Percentiles rank a stretch among this genome's conserved stretches.
Evolutionary conservation across 2,888 invertebrate species (phyloP).

Genomic region (Hedya salicella): DNA sequence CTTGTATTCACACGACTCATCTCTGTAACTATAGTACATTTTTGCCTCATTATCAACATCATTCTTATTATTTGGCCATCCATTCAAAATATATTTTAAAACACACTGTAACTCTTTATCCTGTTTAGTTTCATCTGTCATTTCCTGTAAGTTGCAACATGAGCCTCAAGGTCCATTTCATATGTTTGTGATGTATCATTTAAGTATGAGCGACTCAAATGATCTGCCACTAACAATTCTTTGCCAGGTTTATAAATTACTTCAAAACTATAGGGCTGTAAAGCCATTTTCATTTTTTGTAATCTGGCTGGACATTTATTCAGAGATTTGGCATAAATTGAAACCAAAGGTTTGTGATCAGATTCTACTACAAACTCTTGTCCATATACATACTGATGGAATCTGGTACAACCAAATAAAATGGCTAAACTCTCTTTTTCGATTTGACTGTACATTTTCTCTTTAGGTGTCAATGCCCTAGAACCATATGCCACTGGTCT

Average conservation of each 20-base stretch:
- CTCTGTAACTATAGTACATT: constrained; percentile 10
- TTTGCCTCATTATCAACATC: constrained; percentile 8
- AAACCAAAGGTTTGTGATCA: constrained; percentile 17
- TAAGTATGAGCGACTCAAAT: constrained; percentile 2
- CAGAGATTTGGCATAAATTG: constrained; percentile 10
- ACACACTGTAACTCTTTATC: constrained; percentile 4
- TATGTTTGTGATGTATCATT: constrained; percentile 11
- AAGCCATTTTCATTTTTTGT: not conserved
- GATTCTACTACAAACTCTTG: constrained; percentile 8
- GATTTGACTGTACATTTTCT: constrained; percentile 35
- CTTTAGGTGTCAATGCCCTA: constrained; percentile 1
- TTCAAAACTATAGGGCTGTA: constrained; percentile 13
- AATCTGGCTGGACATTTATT: constrained; percentile 7
- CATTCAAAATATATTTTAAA: constrained; percentile 17
- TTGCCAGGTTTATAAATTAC: constrained; percentile 12
- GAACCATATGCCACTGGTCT: constrained; percentile 29
- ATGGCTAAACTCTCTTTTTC: too few species aligned
- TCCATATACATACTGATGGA: too few species aligned
- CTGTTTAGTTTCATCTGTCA: not conserved
- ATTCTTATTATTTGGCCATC: not conserved
- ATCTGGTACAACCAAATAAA: constrained; percentile 37
- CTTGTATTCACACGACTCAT: too few species aligned
- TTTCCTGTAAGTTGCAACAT: constrained; percentile 8
- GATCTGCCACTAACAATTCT: constrained; percentile 9
- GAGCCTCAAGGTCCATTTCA: not conserved